Base-by-base conservation (phyloP, 1,140 invertebrate genomes). In the Drosophila equinoxialis region DNA sequence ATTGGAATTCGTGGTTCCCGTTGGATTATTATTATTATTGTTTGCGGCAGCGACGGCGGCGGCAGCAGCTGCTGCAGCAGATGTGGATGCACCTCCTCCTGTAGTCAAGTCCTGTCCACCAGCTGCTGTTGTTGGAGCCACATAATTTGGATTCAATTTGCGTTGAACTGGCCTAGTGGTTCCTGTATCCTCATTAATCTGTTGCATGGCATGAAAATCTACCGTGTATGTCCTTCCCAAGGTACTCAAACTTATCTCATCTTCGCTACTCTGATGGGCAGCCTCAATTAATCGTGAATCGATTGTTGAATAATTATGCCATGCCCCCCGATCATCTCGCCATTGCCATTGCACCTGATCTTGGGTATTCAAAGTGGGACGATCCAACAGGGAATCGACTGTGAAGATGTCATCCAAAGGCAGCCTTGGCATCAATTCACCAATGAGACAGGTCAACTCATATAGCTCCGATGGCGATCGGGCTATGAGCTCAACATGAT, bases 171-270 rank as follows among this genome's bases (percentile, higher is more conserved):
- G 95, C 55, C 98, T 93, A 10, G 98, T 96, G 55, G 97, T 98
- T 65, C 98, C 98, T 6, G 98, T 98, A 92, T 99, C 98, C 93
- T 99, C 98, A 92, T 99, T 99, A 74, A 99, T 98, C 94, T 99
- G 98, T 93, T 99, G 98, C 97, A 99, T 98, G 77, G 97, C 96
- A 93, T 98, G 96, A 84, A 99, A 97, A 93, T 99, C 98, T 73
- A 99, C 96, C 1, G 97, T 98, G 92, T 99, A 99, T 8, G 97
- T 98, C 81, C 97, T 94, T 68, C 97, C 97, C 91, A 98, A 94
- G 13, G 97, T 97, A 39, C 96, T 97, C 55, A 99, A 93, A 90
- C 96, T 98, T 68, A 99, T 96, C 93, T 99, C 98, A 93, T 99
- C 98, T 92, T 99, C 98, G 39, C 97, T 97, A 90, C 96, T 96